phyloP scores from a whole-genome alignment of 1,140 invertebrate species.

The Eriosoma lanigerum region DNA sequence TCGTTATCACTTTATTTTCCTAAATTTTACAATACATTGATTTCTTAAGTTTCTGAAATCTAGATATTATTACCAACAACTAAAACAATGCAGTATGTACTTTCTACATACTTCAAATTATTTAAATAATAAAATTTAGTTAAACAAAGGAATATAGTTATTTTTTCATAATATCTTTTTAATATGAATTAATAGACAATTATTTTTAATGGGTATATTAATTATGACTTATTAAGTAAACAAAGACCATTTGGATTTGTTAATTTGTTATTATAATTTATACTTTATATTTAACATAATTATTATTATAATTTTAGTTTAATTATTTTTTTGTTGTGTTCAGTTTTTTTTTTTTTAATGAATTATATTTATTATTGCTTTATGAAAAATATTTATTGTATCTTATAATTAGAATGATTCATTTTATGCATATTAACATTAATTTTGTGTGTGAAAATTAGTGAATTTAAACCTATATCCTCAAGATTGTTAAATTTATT shows the following conservation, averaged over 20 bases:
- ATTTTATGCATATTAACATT: not conserved
- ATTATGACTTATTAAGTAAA: too few relatives aligned
- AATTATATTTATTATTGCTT: slow-evolving; percentile 13
- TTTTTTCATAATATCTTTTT: not conserved
- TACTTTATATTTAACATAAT: not conserved
- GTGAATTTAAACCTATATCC: slow-evolving; percentile 9
- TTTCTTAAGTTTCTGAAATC: too few relatives aligned
- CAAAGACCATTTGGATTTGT: too few relatives aligned
- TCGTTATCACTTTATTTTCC: not conserved
- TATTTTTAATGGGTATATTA: not conserved
- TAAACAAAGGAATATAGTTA: too few relatives aligned
- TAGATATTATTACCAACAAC: too few relatives aligned
- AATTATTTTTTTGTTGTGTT: slow-evolving; percentile 32
- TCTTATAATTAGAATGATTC: not conserved
- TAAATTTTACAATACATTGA: not conserved
- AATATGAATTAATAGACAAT: not conserved
- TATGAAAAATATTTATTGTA: not conserved
- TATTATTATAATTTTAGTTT: slow-evolving; percentile 16
- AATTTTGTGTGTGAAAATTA: slow-evolving; percentile 18
- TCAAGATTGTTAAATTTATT: not conserved
- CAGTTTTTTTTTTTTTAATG: not conserved
- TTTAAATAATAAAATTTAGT: not conserved
- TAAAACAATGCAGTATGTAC: too few relatives aligned
- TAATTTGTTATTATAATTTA: not conserved
- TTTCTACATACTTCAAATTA: too few relatives aligned